A percentile compares a stretch with the other conserved stretches of the same genome.
phyloP scores from a whole-genome alignment of 2,113 vertebrate species.

The Psilopsiagon aurifrons region DNA sequence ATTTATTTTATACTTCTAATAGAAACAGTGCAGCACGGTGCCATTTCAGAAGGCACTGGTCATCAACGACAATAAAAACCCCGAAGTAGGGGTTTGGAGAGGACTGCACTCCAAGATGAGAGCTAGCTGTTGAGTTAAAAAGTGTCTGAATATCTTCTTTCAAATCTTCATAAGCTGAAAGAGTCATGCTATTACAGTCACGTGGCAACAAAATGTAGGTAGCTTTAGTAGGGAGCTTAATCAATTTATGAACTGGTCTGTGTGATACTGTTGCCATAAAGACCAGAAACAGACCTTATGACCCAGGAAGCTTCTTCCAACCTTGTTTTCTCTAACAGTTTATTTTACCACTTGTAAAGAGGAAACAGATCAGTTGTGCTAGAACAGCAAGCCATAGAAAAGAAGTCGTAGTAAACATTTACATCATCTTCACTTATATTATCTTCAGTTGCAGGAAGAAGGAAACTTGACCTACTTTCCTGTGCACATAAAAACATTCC shows the following conservation, averaged over 20 bases:
- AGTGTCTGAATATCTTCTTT: background rate
- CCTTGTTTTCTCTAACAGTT: background rate
- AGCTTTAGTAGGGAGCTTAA: background rate
- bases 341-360: background rate
- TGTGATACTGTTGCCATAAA: background rate
- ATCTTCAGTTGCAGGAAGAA: background rate
- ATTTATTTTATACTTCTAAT: background rate
- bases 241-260: background rate
- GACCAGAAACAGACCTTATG: background rate
- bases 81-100: background rate
- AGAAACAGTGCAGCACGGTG: background rate
- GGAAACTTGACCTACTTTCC: slow-evolving; percentile 38
- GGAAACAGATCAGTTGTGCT: background rate
- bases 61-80: background rate
- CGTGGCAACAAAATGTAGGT: background rate
- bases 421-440: background rate
- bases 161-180: background rate
- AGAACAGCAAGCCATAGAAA: background rate
- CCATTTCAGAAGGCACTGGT: background rate
- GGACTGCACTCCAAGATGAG: background rate
- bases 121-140: background rate
- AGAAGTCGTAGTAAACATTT: slow-evolving; percentile 12
- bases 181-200: background rate
- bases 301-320: background rate
- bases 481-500: background rate